Evolutionary conservation across 2,888 invertebrate genomes (phyloP), one percentile per base, ranked within the genome.

Genomic region (Ophion obscuratus): DNA sequence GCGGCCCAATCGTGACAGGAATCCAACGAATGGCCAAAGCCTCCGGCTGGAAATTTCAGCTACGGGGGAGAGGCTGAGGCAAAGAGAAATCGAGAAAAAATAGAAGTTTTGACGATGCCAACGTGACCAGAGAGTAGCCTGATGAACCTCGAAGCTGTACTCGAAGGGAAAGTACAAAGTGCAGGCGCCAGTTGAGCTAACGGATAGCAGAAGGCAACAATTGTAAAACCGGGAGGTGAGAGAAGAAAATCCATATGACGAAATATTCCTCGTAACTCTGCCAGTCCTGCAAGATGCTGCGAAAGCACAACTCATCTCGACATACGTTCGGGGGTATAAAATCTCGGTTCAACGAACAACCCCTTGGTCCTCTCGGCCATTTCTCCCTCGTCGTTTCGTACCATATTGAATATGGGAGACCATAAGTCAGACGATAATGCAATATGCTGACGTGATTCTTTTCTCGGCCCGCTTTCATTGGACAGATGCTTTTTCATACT

Each of bases 351-450:
- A 20, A 68, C 40, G n/a, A 5, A 53, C 67, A 78, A 79, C 66
- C 79, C 82, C 75, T 79, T 79, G 24, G 57, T 53, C 75, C 57
- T 9, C 62, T 62, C 66, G 64, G 36, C 36, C 71, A 36, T 71
- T 82, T 31, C 74, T 66, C 79, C 82, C 71, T 76, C 62, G 53
- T 20, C 40, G 20, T 57, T 76, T 77, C 77, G 44, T 80, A 73
- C 67, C 91, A 91, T 92, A 92, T 92, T 92, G 88, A 92, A 92
- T 92, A 91, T 90, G 88, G 89, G 89, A 89, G 90, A 89, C 89
- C 90, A 90, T 91, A 91, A 90, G 91, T 92, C 90, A 90, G 86
- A 85, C 90, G 91, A 92, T 92, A 92, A 92, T 92, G 90, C 89
- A 92, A 92, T 92, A 92, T 93, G 92, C 92, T 90, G 92, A 92